Evolutionary conservation across 2,113 vertebrate genomes (phyloP).

Genomic region (Macheiramphus alcinus): DNA sequence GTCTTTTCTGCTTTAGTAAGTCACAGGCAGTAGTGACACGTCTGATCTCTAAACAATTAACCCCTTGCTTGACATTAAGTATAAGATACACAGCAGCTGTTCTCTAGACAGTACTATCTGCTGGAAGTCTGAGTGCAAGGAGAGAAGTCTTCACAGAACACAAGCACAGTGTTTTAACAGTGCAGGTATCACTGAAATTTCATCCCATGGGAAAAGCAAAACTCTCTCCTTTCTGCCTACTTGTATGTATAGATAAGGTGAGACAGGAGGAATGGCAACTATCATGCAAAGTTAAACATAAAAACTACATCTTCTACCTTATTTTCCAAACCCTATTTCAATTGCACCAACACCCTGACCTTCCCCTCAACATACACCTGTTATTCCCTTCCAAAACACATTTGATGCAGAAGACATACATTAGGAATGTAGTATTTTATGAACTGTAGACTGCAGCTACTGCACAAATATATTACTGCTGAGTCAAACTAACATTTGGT

Average conservation of each 20-base stretch:
- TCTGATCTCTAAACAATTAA: not conserved
- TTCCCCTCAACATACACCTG: not conserved
- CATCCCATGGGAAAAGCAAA: not conserved
- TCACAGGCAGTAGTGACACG: too few species aligned
- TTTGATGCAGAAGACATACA: not conserved
- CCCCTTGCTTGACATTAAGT: not conserved
- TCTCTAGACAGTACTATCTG: not conserved
- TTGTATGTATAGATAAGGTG: rapidly evolving
- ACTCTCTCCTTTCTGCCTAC: not conserved
- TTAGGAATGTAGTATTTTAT: not conserved
- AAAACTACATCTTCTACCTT: not conserved
- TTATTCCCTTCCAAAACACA: not conserved
- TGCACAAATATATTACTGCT: not conserved
- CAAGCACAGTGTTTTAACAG: not conserved
- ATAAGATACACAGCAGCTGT: not conserved
- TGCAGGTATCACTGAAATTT: not conserved
- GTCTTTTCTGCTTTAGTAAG: too few species aligned
- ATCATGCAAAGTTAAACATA: not conserved
- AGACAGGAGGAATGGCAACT: not conserved
- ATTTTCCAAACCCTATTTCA: not conserved
- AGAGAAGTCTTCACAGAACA: not conserved
- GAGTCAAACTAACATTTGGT: not conserved
- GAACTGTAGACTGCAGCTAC: not conserved
- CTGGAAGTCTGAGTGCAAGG: not conserved
- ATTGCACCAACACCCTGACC: not conserved